Percentiles rank a stretch among this genome's conserved stretches.
These are phyloP conservation scores for Psammodynastes pulverulentus DNA, from an alignment of 2,113 vertebrate genomes.

Conservation along the genomic window DNA sequence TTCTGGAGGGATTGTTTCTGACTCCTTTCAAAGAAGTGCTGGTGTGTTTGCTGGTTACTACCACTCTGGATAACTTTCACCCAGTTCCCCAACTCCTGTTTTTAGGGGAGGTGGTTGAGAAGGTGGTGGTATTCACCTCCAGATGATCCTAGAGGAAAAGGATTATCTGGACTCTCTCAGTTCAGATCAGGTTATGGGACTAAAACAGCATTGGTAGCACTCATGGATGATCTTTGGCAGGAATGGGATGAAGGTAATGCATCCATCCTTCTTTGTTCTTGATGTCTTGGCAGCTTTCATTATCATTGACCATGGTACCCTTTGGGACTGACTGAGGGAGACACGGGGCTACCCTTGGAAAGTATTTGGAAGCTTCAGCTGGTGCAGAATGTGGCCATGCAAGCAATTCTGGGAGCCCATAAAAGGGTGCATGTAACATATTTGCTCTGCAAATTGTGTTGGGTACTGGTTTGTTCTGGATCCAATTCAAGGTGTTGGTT, in stretches of 20 bases:
- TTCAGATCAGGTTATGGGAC: background rate
- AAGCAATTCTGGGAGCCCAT: background rate
- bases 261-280: background rate
- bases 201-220: background rate
- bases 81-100: too few species aligned
- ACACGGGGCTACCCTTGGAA: too few species aligned
- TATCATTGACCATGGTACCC: background rate
- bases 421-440: background rate
- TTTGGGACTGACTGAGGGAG: background rate
- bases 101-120: too few species aligned
- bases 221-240: background rate
- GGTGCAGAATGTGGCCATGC: background rate
- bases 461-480: background rate
- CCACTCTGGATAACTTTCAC: too few species aligned
- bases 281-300: background rate
- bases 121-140: too few species aligned
- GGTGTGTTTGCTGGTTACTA: too few species aligned
- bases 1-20: too few species aligned
- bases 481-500: background rate
- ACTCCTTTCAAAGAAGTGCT: too few species aligned
- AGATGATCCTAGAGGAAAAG: background rate
- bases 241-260: background rate
- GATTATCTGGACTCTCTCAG: background rate
- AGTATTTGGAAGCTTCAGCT: background rate
- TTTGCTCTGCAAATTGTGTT: background rate